These are phyloP conservation scores for Peromyscus nudipes DNA, from an alignment of 2,797 vertebrate genomes.

Conservation along the genomic window DNA sequence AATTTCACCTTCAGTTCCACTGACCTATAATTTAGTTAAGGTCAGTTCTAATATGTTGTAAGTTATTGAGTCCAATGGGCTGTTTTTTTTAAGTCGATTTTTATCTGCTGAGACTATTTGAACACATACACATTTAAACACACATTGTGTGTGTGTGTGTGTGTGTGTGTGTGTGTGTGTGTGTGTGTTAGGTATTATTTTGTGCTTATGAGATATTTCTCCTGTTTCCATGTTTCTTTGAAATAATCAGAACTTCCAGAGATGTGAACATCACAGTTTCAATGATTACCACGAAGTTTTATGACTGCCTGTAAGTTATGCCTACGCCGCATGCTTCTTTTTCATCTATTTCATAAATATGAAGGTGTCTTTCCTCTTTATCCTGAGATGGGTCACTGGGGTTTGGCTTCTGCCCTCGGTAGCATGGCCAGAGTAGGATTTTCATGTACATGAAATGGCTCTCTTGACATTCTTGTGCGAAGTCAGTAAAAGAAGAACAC, in stretches of 20 bases:
- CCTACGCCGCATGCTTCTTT: background rate
- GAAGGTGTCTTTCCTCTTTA: background rate
- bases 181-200: background rate
- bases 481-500: slow-evolving; percentile 1
- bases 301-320: background rate
- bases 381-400: background rate
- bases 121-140: too few species aligned
- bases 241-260: slow-evolving; percentile 34
- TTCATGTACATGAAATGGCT: background rate
- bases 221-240: background rate
- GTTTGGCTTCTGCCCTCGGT: slow-evolving; percentile 12
- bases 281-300: background rate
- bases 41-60: slow-evolving; percentile 81
- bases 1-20: slow-evolving; percentile 83
- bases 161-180: background rate
- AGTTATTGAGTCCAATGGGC: slow-evolving; percentile 82
- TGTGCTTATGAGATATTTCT: background rate
- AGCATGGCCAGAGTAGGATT: background rate
- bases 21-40: slow-evolving; percentile 82
- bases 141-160: background rate
- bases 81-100: slow-evolving; percentile 72
- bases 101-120: slow-evolving; percentile 69
- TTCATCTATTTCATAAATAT: background rate
- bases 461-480: background rate
- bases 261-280: background rate